Percentiles rank a stretch among this genome's conserved stretches.
Evolutionary conservation across 1,140 invertebrate species (phyloP).

Genomic region (Cephus cinctus): DNA sequence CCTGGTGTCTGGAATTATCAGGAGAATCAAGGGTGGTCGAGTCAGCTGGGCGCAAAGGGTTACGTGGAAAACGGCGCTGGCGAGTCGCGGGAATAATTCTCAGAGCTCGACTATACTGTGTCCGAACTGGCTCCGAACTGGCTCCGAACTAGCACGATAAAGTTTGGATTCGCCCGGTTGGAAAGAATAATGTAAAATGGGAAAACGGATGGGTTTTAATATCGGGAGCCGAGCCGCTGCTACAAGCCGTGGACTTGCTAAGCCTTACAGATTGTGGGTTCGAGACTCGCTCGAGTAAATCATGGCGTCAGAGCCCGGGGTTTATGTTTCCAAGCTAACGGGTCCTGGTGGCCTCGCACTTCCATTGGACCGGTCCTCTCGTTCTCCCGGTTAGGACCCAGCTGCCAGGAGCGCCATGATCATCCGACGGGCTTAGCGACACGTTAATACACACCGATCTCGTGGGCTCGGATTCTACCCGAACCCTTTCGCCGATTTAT

Average conservation of each 20-base stretch:
- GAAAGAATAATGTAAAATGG: too few species aligned
- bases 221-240: conserved; percentile 20
- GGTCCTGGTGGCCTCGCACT: not conserved
- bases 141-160: too few species aligned
- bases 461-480: too few species aligned
- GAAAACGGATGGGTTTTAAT: conserved; percentile 49
- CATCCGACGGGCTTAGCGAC: conserved; percentile 39
- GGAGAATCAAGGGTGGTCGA: too few species aligned
- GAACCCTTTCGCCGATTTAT: too few species aligned
- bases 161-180: too few species aligned
- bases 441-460: conserved; percentile 38
- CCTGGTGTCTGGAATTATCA: too few species aligned
- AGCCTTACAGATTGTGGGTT: conserved; percentile 48
- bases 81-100: too few species aligned
- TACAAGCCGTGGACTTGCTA: conserved; percentile 37
- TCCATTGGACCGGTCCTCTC: not conserved
- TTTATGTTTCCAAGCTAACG: conserved; percentile 39
- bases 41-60: not conserved
- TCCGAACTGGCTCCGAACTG: too few species aligned
- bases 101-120: too few species aligned
- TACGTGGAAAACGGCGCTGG: not conserved
- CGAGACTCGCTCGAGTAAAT: conserved; percentile 45
- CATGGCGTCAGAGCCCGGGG: conserved; percentile 35
- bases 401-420: conserved; percentile 35
- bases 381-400: conserved; percentile 26